Evolutionary conservation across 2,888 invertebrate genomes (phyloP).

Genomic region (Parnassius glacialis): DNA sequence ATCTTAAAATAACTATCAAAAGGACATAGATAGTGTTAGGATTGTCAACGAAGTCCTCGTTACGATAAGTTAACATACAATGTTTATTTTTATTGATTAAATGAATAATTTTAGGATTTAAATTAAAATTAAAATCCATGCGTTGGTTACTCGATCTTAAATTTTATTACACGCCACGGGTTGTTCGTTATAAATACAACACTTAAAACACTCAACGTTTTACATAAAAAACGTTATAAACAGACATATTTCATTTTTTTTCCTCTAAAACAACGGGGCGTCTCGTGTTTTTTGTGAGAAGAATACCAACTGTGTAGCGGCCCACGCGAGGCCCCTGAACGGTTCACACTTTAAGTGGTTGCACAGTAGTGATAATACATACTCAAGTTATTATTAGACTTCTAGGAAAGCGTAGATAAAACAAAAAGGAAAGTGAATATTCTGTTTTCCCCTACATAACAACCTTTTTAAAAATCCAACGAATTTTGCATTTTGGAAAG

Average conservation of each 20-base stretch:
- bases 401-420: constrained; percentile 36
- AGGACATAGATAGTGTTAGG: too few species aligned
- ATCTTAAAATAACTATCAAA: too few species aligned
- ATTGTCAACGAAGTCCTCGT: too few species aligned
- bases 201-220: constrained; percentile 65
- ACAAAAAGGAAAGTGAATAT: neutral
- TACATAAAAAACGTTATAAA: constrained; percentile 69
- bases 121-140: constrained; percentile 35
- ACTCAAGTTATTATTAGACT: constrained; percentile 61
- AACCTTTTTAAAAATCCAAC: neutral
- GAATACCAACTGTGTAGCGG: constrained; percentile 62
- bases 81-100: neutral
- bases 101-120: constrained; percentile 24
- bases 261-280: constrained; percentile 77
- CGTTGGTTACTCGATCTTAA: constrained; percentile 32
- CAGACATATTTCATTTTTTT: constrained; percentile 76
- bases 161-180: constrained; percentile 56
- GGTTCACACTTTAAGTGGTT: constrained; percentile 76
- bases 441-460: neutral
- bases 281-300: constrained; percentile 66
- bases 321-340: constrained; percentile 69
- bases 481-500: too few species aligned
- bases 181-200: constrained; percentile 60
- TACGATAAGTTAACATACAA: too few species aligned
- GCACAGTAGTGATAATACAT: constrained; percentile 64